A percentile compares a stretch with the other conserved stretches of the same genome.
These are phyloP conservation scores for Xenopus laevis DNA, from an alignment of 2,113 vertebrate genomes.

Conservation along the genomic window DNA sequence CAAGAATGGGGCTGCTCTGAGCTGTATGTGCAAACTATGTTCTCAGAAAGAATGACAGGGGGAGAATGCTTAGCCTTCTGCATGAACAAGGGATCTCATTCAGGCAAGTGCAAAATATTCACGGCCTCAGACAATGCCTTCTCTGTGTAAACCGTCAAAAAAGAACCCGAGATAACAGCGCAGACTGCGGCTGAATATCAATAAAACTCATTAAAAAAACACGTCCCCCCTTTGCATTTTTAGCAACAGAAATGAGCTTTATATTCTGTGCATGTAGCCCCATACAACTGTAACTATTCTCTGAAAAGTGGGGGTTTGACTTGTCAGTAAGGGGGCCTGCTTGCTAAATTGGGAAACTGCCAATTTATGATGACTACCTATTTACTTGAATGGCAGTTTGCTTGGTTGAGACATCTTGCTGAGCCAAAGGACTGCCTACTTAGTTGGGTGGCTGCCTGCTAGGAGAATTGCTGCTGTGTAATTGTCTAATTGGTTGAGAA, in stretches of 20 bases:
- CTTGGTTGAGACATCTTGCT: too few relatives aligned
- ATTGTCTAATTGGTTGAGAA: too few relatives aligned
- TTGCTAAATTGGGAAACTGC: too few relatives aligned
- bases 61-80: slow-evolving; percentile 21
- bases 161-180: slow-evolving; percentile 8
- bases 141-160: slow-evolving; percentile 24
- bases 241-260: neutral
- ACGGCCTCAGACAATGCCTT: slow-evolving; percentile 16
- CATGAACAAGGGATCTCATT: slow-evolving; percentile 30
- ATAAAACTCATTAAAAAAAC: slow-evolving; percentile 13
- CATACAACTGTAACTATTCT: neutral
- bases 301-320: too few relatives aligned
- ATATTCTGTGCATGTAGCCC: neutral
- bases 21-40: slow-evolving; percentile 6
- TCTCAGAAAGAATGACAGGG: slow-evolving; percentile 10
- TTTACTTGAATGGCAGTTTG: too few relatives aligned
- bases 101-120: slow-evolving; percentile 17
- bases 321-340: too few relatives aligned
- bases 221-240: slow-evolving; percentile 4
- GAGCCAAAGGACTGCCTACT: too few relatives aligned
- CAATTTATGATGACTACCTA: too few relatives aligned
- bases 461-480: too few relatives aligned
- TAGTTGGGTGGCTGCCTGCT: too few relatives aligned
- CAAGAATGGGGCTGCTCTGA: slow-evolving; percentile 12
- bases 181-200: slow-evolving; percentile 15